phyloP scores from a whole-genome alignment of 2,888 invertebrate species.

The Mesorhabditis spiculigera region DNA sequence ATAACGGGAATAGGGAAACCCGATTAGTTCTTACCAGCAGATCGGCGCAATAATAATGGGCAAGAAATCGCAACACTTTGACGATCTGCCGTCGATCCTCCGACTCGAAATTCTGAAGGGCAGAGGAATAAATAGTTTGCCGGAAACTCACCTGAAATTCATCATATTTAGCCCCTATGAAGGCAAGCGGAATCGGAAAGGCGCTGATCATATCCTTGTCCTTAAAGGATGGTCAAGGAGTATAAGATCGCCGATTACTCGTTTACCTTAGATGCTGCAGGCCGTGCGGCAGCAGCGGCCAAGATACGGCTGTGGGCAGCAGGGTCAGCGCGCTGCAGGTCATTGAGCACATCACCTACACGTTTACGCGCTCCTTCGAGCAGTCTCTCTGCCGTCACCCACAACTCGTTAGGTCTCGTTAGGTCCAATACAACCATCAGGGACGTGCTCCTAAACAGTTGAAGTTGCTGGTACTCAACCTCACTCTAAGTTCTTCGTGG shows the following conservation, averaged over 20 bases:
- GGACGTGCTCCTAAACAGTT: slow-evolving; percentile 60
- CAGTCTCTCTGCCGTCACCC: slow-evolving; percentile 69
- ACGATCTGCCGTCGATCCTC: slow-evolving; percentile 74
- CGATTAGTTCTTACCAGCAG: slow-evolving; percentile 62
- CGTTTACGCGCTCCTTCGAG: slow-evolving; percentile 38
- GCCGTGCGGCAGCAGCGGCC: neutral
- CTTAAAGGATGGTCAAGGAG: slow-evolving; percentile 54
- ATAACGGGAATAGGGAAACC: neutral
- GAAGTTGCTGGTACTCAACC: slow-evolving; percentile 13
- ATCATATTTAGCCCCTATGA: slow-evolving; percentile 83
- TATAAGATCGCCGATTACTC: neutral
- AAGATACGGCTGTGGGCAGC: neutral
- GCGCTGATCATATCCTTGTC: slow-evolving; percentile 35
- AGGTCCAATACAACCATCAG: slow-evolving; percentile 77
- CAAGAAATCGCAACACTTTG: slow-evolving; percentile 73
- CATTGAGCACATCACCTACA: slow-evolving; percentile 6
- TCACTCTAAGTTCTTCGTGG: slow-evolving; percentile 60
- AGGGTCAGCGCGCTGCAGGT: neutral
- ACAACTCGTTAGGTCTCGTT: slow-evolving; percentile 72
- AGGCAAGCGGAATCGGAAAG: slow-evolving; percentile 72
- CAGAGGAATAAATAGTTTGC: slow-evolving; percentile 5
- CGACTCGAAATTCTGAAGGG: slow-evolving; percentile 67
- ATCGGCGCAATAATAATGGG: slow-evolving; percentile 73
- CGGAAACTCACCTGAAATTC: slow-evolving; percentile 72
- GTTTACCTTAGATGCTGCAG: neutral